Conservation (phyloP, 2,113 vertebrate genomes). For the Thamnaconus septentrionalis region DNA sequence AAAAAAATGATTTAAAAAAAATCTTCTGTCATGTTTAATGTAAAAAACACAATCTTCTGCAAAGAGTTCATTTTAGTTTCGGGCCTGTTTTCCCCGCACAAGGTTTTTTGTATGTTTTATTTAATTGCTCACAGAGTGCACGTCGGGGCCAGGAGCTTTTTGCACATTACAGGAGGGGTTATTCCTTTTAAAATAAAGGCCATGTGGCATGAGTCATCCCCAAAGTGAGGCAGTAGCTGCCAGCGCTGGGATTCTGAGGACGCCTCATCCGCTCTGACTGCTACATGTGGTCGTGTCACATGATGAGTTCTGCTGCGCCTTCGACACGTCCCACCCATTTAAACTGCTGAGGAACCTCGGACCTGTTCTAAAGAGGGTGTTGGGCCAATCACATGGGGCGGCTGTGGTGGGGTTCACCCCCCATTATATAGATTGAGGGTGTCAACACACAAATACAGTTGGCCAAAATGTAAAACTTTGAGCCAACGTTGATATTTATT, state of each 20-base stretch:
- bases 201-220: constrained; percentile 25
- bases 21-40: no score
- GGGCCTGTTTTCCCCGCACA: not conserved
- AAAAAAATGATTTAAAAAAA: no score
- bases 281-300: constrained; percentile 17
- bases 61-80: not conserved
- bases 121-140: constrained; percentile 16
- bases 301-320: not conserved
- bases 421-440: no score
- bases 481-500: no score
- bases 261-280: constrained; percentile 7
- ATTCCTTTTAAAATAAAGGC: constrained; percentile 30
- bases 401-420: no score
- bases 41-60: no score
- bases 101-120: constrained; percentile 3
- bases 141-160: constrained; percentile 28
- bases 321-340: no score
- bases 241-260: constrained; percentile 6
- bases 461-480: no score
- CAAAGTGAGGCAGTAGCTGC: constrained; percentile 21
- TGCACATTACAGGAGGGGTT: constrained; percentile 25
- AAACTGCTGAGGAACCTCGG: no score
- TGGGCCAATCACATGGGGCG: no score
- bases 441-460: no score
- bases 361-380: no score